phyloP scores from a whole-genome alignment of 1,140 invertebrate species.

The Microplitis mediator region DNA sequence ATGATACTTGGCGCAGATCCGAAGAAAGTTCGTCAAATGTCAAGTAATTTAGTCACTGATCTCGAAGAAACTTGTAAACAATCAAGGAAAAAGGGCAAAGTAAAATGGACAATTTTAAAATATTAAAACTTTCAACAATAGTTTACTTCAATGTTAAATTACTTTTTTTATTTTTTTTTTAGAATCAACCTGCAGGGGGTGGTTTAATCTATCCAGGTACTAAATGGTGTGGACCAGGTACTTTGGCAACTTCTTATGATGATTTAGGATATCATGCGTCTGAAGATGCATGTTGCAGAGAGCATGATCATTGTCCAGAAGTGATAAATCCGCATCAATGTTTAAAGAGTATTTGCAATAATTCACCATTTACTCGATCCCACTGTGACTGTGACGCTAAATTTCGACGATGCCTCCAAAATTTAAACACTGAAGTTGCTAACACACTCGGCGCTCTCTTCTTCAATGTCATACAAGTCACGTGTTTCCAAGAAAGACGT shows the following conservation, averaged over 20 bases:
- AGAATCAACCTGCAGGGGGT: conserved; percentile 45
- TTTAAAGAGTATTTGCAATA: conserved; percentile 71
- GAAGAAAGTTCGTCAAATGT: conserved; percentile 66
- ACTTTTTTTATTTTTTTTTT: conserved; percentile 18
- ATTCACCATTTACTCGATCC: conserved; percentile 71
- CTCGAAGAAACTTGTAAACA: conserved; percentile 66
- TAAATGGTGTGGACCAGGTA: conserved; percentile 78
- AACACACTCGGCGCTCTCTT: conserved; percentile 73
- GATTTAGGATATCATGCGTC: conserved; percentile 70
- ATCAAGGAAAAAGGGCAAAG: conserved; percentile 49
- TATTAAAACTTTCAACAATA: too few species aligned
- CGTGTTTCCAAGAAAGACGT: conserved; percentile 70
- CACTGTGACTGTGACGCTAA: conserved; percentile 76
- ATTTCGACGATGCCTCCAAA: conserved; percentile 71
- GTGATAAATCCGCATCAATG: conserved; percentile 67
- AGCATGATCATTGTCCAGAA: conserved; percentile 77
- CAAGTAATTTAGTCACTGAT: conserved; percentile 66
- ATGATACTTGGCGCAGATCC: conserved; percentile 68
- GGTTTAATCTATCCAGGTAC: conserved; percentile 68
- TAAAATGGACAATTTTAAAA: conserved; percentile 34
- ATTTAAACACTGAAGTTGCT: conserved; percentile 70
- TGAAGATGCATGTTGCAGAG: conserved; percentile 76
- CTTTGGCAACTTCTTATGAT: conserved; percentile 66
- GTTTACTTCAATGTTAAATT: too few species aligned
- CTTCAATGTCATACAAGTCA: conserved; percentile 73